Evolutionary conservation across 2,797 vertebrate genomes (phyloP).

Genomic region (Acanthurus tractus): DNA sequence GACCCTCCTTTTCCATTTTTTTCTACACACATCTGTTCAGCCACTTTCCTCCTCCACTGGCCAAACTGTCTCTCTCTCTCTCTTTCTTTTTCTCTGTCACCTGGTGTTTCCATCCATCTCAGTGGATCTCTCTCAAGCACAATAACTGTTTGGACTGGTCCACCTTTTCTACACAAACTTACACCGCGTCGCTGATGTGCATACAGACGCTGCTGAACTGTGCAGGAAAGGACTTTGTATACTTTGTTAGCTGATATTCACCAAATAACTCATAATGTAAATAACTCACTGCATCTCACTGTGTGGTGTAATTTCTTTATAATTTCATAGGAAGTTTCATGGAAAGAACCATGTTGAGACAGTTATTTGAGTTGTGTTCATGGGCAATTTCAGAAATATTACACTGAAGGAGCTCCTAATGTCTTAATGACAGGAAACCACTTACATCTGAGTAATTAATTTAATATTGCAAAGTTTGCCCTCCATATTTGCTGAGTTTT

Average conservation of each 20-base stretch:
- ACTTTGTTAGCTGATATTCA: not conserved
- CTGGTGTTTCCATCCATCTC: conserved; percentile 70
- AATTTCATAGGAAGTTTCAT: no score
- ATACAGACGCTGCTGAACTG: not conserved
- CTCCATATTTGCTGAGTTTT: not conserved
- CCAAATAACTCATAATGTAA: not conserved
- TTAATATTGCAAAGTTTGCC: not conserved
- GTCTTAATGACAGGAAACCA: not conserved
- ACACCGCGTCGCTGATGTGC: conserved; percentile 3
- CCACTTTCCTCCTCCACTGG: conserved; percentile 44
- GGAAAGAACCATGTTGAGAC: no score
- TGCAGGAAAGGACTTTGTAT: not conserved
- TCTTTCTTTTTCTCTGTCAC: conserved; percentile 29
- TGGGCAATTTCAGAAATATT: no score
- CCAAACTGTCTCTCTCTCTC: conserved; percentile 30
- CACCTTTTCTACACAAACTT: conserved; percentile 11
- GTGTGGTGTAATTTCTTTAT: no score
- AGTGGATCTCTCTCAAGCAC: conserved; percentile 36
- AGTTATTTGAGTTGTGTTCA: no score
- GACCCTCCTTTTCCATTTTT: not conserved
- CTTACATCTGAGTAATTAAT: not conserved
- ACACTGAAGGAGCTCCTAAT: not conserved
- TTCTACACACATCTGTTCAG: conserved; percentile 58
- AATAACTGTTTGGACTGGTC: conserved; percentile 16
- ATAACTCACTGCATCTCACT: no score